Percentiles rank a stretch among this genome's conserved stretches.
Conservation (phyloP, 2,797 vertebrate genomes). For the Enoplosus armatus region DNA sequence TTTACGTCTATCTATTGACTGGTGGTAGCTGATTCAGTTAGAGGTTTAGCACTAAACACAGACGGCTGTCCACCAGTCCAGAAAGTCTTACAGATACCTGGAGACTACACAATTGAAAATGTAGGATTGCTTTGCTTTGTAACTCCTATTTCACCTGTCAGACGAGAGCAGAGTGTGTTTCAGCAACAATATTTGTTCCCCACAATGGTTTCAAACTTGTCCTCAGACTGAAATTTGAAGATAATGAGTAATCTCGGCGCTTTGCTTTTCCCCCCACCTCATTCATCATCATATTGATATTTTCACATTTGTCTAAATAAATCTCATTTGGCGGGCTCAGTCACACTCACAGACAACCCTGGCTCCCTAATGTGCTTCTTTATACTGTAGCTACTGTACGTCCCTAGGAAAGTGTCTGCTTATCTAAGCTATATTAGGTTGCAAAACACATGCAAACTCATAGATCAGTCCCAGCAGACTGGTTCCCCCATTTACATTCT, state of each 20-base stretch:
- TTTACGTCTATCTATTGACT: conserved; percentile 17
- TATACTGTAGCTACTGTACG: conserved; percentile 32
- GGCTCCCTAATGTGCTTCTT: conserved; percentile 37
- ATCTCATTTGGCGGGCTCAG: conserved; percentile 46
- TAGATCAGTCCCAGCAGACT: conserved; percentile 64
- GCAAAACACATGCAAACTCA: conserved; percentile 59
- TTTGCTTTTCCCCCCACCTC: conserved; percentile 6
- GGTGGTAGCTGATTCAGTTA: background rate
- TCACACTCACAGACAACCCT: conserved; percentile 1
- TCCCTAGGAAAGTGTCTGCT: conserved; percentile 50
- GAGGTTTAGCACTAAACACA: background rate
- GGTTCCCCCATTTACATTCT: conserved; percentile 60
- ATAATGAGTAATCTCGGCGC: conserved; percentile 39
- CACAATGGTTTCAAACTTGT: conserved; percentile 12
- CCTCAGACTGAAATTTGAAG: conserved; percentile 35
- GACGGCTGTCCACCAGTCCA: background rate
- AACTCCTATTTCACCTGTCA: conserved; percentile 18
- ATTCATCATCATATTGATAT: conserved; percentile 54
- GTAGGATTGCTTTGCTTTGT: conserved; percentile 12
- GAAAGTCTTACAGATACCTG: background rate
- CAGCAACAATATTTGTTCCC: conserved; percentile 10
- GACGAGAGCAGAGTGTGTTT: conserved; percentile 9
- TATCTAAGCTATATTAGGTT: conserved; percentile 59
- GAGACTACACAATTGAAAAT: conserved; percentile 13
- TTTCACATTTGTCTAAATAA: conserved; percentile 56